phyloP scores from a whole-genome alignment of 2,797 vertebrate species.

The Crocodylus rhombifer region DNA sequence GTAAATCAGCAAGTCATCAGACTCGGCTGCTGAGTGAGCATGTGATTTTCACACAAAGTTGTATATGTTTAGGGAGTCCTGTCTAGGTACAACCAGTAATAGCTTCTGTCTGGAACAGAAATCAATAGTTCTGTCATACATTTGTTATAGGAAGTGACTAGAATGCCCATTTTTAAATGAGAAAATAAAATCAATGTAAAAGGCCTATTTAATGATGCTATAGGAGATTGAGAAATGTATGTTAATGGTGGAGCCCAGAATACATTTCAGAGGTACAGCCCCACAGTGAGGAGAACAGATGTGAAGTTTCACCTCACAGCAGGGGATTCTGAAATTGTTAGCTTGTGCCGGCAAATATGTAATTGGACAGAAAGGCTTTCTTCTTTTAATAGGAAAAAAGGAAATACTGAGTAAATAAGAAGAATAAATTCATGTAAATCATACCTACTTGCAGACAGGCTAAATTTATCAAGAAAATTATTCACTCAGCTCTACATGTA shows the following conservation, averaged over 20 bases:
- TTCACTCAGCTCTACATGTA: neutral
- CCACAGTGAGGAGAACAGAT: neutral
- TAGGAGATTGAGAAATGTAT: neutral
- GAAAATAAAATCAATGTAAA: slow-evolving; percentile 10
- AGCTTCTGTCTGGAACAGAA: slow-evolving; percentile 11
- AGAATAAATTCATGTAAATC: neutral
- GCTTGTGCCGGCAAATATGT: neutral
- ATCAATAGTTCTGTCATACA: neutral
- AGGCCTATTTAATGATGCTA: slow-evolving; percentile 5
- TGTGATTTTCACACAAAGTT: neutral
- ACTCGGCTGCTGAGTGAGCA: neutral
- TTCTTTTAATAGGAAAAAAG: neutral
- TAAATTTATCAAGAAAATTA: neutral
- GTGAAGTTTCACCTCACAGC: neutral
- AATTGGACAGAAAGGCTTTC: neutral
- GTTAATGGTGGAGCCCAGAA: neutral
- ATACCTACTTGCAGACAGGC: neutral
- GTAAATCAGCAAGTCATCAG: neutral
- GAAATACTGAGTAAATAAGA: neutral
- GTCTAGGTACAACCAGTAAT: neutral
- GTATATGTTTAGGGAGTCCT: neutral
- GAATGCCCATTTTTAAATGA: slow-evolving; percentile 16
- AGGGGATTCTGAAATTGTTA: neutral
- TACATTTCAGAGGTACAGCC: neutral
- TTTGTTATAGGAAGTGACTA: slow-evolving; percentile 33